These are phyloP conservation scores for Herminia tarsipennalis DNA, from an alignment of 2,888 invertebrate species.

Conservation along the genomic window DNA sequence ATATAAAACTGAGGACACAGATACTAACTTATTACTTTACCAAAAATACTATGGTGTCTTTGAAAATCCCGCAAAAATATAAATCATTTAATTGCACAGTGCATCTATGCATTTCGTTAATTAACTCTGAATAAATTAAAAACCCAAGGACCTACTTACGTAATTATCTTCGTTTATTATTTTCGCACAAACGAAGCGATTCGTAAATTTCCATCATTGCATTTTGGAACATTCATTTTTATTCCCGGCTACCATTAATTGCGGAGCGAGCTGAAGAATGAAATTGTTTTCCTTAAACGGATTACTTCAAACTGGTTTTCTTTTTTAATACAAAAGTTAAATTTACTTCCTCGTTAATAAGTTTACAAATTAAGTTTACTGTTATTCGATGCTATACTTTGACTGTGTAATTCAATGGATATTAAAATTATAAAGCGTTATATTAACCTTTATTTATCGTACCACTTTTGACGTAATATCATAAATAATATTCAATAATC, in stretches of 20 bases:
- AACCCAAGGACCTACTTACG: not conserved
- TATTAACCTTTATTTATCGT: too few species aligned
- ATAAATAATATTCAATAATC: too few species aligned
- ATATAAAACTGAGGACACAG: too few species aligned
- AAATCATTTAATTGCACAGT: not conserved
- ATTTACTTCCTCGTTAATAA: constrained; percentile 52
- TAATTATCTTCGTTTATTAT: constrained; percentile 3
- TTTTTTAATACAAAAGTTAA: constrained; percentile 58
- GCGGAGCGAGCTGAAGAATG: constrained; percentile 53
- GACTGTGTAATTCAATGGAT: constrained; percentile 2
- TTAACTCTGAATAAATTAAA: not conserved
- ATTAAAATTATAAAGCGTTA: not conserved
- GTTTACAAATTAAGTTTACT: constrained; percentile 41
- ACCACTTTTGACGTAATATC: too few species aligned
- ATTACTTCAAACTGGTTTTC: constrained; percentile 55
- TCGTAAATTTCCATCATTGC: constrained; percentile 32
- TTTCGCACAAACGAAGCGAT: constrained; percentile 21
- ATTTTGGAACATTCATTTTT: constrained; percentile 43
- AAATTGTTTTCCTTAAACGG: constrained; percentile 65
- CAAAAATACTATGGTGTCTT: too few species aligned
- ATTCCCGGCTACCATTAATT: constrained; percentile 53
- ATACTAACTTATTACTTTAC: too few species aligned
- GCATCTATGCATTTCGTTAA: not conserved
- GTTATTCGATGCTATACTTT: constrained; percentile 5
- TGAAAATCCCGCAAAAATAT: too few species aligned